Percentiles rank a stretch among this genome's conserved stretches.
These are phyloP conservation scores for Thamnophis elegans DNA, from an alignment of 2,797 vertebrate species.

Conservation along the genomic window DNA sequence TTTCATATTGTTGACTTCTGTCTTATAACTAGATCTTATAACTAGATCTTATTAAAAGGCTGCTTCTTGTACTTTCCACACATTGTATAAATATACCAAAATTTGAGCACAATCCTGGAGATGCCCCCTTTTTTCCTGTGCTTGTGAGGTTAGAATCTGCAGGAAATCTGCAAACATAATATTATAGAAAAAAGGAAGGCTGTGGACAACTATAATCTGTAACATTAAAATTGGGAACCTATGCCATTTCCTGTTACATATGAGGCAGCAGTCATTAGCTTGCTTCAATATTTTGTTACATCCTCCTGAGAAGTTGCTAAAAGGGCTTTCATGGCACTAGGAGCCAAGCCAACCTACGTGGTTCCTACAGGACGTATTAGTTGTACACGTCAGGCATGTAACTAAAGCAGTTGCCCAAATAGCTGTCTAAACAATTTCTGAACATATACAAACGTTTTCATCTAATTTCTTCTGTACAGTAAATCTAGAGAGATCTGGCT, in stretches of 20 bases:
- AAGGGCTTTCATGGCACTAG: background rate
- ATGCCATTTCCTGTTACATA: background rate
- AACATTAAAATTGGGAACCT: background rate
- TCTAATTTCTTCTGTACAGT: background rate
- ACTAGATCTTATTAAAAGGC: background rate
- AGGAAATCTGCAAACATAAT: background rate
- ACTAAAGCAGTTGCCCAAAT: background rate
- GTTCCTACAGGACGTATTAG: background rate
- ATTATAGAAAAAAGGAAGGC: background rate
- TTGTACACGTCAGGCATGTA: background rate
- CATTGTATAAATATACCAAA: background rate
- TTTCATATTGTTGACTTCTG: background rate
- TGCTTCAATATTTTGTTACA: background rate
- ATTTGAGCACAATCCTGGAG: background rate
- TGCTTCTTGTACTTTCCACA: background rate
- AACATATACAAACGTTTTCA: background rate
- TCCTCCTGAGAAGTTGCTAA: too few species aligned
- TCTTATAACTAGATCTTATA: background rate
- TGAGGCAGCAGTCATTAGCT: background rate
- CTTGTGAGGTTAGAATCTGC: too few species aligned
- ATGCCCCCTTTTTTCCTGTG: background rate
- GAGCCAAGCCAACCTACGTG: background rate
- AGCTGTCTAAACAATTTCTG: background rate
- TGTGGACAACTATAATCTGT: background rate
- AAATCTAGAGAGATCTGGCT: background rate